Percentiles rank a stretch among this genome's conserved stretches.
phyloP scores from a whole-genome alignment of 2,797 vertebrate genomes.

The Tolypeutes matacus region DNA sequence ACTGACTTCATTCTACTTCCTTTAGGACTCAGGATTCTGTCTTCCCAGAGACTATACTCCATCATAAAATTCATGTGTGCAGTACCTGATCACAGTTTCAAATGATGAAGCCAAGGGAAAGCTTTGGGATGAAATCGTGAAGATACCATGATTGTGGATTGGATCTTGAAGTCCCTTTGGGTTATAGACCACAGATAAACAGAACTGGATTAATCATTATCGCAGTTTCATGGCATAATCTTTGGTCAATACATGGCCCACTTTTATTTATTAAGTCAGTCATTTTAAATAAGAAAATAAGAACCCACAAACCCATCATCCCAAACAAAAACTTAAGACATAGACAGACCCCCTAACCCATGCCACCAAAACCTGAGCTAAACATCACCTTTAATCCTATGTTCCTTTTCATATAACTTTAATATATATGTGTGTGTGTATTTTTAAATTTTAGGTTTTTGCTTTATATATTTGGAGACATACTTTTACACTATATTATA shows the following conservation, averaged over 20 bases:
- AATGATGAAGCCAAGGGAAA: neutral
- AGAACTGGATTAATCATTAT: neutral
- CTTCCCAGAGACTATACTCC: neutral
- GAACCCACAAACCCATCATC: neutral
- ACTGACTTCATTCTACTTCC: neutral
- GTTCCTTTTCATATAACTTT: neutral
- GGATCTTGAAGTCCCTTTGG: neutral
- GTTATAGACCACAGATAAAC: neutral
- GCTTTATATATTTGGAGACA: neutral
- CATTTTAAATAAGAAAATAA: constrained; percentile 27
- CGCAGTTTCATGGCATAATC: neutral
- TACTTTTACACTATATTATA: neutral
- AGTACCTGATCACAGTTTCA: neutral
- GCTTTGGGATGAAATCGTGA: neutral
- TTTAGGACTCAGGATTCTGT: neutral
- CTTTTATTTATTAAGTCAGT: neutral
- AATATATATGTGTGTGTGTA: neutral
- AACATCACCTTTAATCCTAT: neutral
- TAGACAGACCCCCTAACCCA: neutral
- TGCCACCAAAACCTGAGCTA: neutral
- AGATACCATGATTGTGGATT: neutral
- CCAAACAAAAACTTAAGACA: neutral
- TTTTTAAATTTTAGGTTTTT: neutral
- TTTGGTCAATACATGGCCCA: neutral
- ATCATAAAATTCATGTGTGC: neutral